Percentiles rank a stretch among this genome's conserved stretches.
Conservation (phyloP, 2,113 vertebrate species). For the Planiliza haematocheilus region DNA sequence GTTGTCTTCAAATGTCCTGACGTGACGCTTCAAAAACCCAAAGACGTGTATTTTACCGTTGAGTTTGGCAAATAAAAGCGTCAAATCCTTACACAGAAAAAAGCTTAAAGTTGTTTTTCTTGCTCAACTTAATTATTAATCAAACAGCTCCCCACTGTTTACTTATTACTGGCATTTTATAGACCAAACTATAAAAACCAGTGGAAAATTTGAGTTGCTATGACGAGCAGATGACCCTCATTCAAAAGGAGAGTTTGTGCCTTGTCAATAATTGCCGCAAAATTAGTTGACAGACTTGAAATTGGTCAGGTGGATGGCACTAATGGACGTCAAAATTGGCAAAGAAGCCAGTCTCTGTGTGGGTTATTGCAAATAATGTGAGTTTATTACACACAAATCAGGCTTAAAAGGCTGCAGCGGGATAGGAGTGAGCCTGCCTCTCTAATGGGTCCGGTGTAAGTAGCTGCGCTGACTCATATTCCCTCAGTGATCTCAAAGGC, state of each 20-base stretch:
- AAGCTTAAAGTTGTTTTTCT: not conserved
- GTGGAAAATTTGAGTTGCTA: slow-evolving; percentile 20
- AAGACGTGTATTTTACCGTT: too few relatives aligned
- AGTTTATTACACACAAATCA: slow-evolving; percentile 70
- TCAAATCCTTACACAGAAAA: not conserved
- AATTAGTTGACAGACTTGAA: slow-evolving; percentile 26
- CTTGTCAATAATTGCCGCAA: slow-evolving; percentile 24
- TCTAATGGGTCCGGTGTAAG: slow-evolving; percentile 65
- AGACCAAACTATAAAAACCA: not conserved
- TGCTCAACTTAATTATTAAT: not conserved
- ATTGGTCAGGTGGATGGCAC: not conserved
- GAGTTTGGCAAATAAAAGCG: not conserved
- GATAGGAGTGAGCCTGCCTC: slow-evolving; percentile 45
- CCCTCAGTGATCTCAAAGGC: slow-evolving; percentile 39
- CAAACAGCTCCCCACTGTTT: not conserved
- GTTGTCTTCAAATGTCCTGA: too few relatives aligned
- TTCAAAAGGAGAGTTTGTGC: slow-evolving; percentile 26
- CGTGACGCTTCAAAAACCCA: too few relatives aligned
- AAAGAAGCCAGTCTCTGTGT: slow-evolving; percentile 34
- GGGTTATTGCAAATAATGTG: slow-evolving; percentile 63
- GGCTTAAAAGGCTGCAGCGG: slow-evolving; percentile 64
- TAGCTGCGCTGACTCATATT: slow-evolving; percentile 67
- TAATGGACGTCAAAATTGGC: slow-evolving; percentile 56
- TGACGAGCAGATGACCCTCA: not conserved
- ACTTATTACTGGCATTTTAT: not conserved